Base-by-base conservation (phyloP, 2,113 vertebrate species). In the Tylochromis polylepis region DNA sequence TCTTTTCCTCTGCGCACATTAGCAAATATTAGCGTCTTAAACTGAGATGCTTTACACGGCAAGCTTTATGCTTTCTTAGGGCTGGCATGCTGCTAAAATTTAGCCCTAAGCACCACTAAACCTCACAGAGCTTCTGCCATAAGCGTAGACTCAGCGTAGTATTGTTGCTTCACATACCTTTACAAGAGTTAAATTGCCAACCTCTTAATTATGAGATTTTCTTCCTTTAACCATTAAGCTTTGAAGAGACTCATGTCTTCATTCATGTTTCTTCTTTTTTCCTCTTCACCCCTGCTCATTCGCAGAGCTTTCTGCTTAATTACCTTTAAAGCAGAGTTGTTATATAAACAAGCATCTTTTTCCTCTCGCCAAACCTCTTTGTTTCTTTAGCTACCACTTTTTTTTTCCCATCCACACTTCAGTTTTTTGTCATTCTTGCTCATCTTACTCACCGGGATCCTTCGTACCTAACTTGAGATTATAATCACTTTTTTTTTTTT, bases 201-300 rank as follows among this genome's bases (percentile, higher is more conserved):
- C 5, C 27, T 49, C 46, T 75, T 82, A 51, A 78, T 87, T 67
- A 81, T 56, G 24, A 46, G 1, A 34, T 57, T 82, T 88, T 56
- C 41, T 72, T 59, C 79, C 67, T 75, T 79, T 46, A 62, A 4
- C 2, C 27, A 59, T 80, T 85, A 80, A 87, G 31, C 22, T 41
- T 41, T 57, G 14, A 51, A 27, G 18, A 67, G 16, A 67, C 5
- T 20, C 29, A 6, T 22, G 18, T 84, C 18, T 78, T 34, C 43
- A 27, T 80, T 29, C 56, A n/a, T 16, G 14, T 8, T 15, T 22
- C n/a, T 22, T 16, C 41, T 27, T 36, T 29, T 79, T 34, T 31
- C 53, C 34, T 58, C 91, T 89, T 82, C 80, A 90, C 70, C 77
- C 86, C 78, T 89, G 80, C 78, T 91, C 83, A 88, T 89, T 92